phyloP scores from a whole-genome alignment of 2,797 vertebrate species.

The Loris lydekkerianus region DNA sequence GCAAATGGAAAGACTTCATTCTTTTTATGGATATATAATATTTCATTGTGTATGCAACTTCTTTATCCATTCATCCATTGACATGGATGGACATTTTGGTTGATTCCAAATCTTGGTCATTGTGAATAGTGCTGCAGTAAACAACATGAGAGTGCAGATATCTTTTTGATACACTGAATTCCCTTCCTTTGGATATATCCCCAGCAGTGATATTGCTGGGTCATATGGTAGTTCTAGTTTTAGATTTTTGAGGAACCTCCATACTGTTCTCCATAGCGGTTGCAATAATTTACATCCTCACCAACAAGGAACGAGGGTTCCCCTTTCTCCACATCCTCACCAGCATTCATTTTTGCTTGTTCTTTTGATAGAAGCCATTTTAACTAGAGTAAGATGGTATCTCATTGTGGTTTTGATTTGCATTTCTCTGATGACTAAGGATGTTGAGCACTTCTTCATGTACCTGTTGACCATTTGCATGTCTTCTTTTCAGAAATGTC shows the following conservation, averaged over 20 bases:
- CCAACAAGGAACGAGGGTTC: neutral
- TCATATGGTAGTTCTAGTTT: neutral
- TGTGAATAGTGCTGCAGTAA: neutral
- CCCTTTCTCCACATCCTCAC: neutral
- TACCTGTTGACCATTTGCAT: neutral
- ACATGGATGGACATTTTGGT: neutral
- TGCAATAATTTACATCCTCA: neutral
- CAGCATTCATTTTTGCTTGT: neutral
- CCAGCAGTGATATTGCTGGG: neutral
- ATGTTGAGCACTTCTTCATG: neutral
- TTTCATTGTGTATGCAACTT: neutral
- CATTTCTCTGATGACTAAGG: neutral
- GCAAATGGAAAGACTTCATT: neutral
- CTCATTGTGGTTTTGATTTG: neutral
- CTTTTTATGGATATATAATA: neutral
- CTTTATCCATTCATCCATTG: neutral
- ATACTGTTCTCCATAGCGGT: neutral
- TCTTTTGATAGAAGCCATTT: neutral
- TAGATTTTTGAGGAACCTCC: neutral
- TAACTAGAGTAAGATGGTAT: neutral
- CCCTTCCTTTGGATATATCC: neutral
- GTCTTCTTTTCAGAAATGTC: neutral
- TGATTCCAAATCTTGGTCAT: neutral
- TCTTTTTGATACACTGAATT: neutral
- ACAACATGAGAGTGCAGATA: neutral